Conservation (phyloP, 2,797 vertebrate species). For the Ambastaia sidthimunki region DNA sequence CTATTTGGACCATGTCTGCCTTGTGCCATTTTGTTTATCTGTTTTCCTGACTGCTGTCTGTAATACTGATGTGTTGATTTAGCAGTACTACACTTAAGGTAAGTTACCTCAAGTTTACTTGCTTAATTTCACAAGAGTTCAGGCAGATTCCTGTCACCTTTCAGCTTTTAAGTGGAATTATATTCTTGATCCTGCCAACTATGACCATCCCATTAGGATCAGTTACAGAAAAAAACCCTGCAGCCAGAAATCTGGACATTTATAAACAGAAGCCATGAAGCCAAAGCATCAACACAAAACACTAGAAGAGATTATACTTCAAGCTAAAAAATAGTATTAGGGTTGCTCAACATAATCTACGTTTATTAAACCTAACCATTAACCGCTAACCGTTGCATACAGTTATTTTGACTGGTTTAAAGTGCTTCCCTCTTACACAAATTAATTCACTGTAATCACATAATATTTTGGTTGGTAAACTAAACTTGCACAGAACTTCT, state of each 20-base stretch:
- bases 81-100: slow-evolving; percentile 25
- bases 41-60: not conserved
- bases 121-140: slow-evolving; percentile 38
- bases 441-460: not conserved
- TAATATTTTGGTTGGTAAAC: slow-evolving; percentile 3
- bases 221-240: slow-evolving; percentile 57
- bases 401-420: not conserved
- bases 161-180: slow-evolving; percentile 48
- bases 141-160: slow-evolving; percentile 31
- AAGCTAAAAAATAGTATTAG: slow-evolving; percentile 2
- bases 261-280: slow-evolving; percentile 46
- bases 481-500: not conserved
- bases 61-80: slow-evolving; percentile 36
- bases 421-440: not conserved
- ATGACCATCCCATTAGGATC: slow-evolving; percentile 59
- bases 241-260: slow-evolving; percentile 42
- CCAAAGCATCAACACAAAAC: slow-evolving; percentile 48
- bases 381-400: not conserved
- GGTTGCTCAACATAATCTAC: not conserved
- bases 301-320: slow-evolving; percentile 2
- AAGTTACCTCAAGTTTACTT: slow-evolving; percentile 24
- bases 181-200: slow-evolving; percentile 51
- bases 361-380: not conserved
- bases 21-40: slow-evolving; percentile 35
- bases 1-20: slow-evolving; percentile 14